Evolutionary conservation across 2,797 vertebrate species (phyloP).

Genomic region (Australoheros facetus): DNA sequence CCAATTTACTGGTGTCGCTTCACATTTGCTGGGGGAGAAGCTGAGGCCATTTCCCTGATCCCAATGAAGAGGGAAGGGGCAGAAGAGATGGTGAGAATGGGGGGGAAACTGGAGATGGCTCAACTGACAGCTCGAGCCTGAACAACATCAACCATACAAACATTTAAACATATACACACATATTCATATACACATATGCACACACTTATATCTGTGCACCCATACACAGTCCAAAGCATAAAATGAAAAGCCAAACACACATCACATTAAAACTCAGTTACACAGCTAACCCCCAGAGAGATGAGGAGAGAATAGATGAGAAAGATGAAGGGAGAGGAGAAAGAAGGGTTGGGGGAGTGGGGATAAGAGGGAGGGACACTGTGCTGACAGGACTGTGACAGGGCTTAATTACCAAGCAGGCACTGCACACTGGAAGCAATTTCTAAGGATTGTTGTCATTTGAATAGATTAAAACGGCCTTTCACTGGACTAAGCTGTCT

Average conservation of each 20-base stretch:
- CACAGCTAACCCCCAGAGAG: conserved; percentile 52
- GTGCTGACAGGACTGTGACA: conserved; percentile 77
- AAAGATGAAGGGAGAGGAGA: conserved; percentile 43
- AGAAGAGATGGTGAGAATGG: not conserved
- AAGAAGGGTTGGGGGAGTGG: conserved; percentile 5
- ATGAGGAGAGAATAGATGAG: conserved; percentile 39
- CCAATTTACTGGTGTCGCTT: conserved; percentile 79
- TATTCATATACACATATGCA: not conserved
- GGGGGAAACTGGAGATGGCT: conserved; percentile 17
- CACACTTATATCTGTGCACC: not conserved
- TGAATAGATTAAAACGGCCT: conserved; percentile 77
- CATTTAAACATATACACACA: conserved; percentile 8
- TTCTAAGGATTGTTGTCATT: conserved; percentile 77
- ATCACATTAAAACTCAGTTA: conserved; percentile 31
- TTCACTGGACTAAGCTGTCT: conserved; percentile 73
- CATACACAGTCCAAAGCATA: not conserved
- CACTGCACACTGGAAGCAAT: conserved; percentile 63
- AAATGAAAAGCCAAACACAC: conserved; percentile 10
- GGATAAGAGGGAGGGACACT: conserved; percentile 3
- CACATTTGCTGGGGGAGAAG: conserved; percentile 74
- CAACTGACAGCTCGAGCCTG: conserved; percentile 47
- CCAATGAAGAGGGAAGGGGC: not conserved
- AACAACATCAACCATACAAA: conserved; percentile 24
- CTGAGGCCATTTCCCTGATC: conserved; percentile 56
- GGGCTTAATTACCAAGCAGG: conserved; percentile 79